Conservation (phyloP, 1,140 invertebrate genomes). For the Colletes latitarsis region DNA sequence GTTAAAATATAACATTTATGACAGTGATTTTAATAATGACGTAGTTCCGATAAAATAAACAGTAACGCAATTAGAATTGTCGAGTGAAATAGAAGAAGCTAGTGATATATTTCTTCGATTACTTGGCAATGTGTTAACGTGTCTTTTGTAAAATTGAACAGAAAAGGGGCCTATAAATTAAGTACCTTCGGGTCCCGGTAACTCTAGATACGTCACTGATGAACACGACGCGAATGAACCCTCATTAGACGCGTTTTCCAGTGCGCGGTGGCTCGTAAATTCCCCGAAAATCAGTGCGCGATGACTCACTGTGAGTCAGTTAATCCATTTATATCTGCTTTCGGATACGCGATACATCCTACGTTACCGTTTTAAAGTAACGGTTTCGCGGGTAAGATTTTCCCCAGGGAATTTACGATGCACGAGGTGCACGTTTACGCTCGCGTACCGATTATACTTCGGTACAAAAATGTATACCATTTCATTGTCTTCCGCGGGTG, state of each 20-base stretch:
- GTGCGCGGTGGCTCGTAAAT: constrained; percentile 7
- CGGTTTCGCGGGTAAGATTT: constrained; percentile 46
- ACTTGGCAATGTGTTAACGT: no score
- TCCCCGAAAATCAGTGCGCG: constrained; percentile 37
- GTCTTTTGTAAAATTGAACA: no score
- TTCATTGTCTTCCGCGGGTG: constrained; percentile 9
- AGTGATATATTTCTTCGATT: no score
- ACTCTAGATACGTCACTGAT: not conserved
- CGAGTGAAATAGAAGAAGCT: no score
- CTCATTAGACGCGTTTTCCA: not conserved
- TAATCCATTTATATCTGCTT: constrained; percentile 52
- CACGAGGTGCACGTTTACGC: constrained; percentile 24
- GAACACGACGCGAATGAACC: not conserved
- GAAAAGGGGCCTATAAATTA: no score
- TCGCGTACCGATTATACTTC: not conserved
- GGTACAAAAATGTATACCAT: constrained; percentile 4
- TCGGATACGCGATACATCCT: constrained; percentile 47
- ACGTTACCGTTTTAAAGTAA: constrained; percentile 53
- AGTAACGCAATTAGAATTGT: no score
- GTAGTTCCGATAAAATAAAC: no score
- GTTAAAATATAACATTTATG: no score
- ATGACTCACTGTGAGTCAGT: constrained; percentile 45
- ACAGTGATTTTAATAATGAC: no score
- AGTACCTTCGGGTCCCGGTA: no score
- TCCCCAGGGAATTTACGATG: constrained; percentile 26